These are phyloP conservation scores for Xanthostigma xanthostigma DNA, from an alignment of 2,888 invertebrate species.

Conservation along the genomic window DNA sequence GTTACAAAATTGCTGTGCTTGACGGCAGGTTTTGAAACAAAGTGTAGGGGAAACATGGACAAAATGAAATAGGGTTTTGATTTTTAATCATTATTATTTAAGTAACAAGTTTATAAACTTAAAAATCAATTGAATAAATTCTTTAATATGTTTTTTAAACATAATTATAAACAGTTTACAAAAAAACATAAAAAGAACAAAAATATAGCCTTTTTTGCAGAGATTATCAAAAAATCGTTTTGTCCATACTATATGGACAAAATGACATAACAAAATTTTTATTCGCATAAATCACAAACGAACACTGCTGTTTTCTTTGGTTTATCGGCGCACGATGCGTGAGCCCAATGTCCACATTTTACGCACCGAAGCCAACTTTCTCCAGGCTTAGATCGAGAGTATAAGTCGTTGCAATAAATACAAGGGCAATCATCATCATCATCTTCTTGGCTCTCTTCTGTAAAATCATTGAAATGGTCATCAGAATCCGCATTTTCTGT, in stretches of 20 bases:
- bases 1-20: too few relatives aligned
- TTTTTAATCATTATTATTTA: background rate
- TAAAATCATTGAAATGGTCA: too few relatives aligned
- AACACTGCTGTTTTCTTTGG: conserved; percentile 3
- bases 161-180: too few relatives aligned
- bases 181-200: too few relatives aligned
- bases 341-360: conserved; percentile 9
- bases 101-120: background rate
- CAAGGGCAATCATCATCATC: conserved; percentile 9
- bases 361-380: conserved; percentile 10
- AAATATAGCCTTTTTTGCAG: too few relatives aligned
- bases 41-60: background rate
- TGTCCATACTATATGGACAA: conserved; percentile 1
- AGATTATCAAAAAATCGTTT: background rate
- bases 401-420: conserved; percentile 9
- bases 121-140: background rate
- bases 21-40: too few relatives aligned
- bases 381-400: conserved; percentile 8
- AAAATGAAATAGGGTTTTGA: background rate
- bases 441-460: background rate
- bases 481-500: background rate
- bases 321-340: conserved; percentile 10
- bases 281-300: conserved; percentile 1
- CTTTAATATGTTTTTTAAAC: background rate
- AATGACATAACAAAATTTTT: background rate